Base-by-base conservation (phyloP, 2,888 invertebrate species). In the Acanthoscelides obtectus region DNA sequence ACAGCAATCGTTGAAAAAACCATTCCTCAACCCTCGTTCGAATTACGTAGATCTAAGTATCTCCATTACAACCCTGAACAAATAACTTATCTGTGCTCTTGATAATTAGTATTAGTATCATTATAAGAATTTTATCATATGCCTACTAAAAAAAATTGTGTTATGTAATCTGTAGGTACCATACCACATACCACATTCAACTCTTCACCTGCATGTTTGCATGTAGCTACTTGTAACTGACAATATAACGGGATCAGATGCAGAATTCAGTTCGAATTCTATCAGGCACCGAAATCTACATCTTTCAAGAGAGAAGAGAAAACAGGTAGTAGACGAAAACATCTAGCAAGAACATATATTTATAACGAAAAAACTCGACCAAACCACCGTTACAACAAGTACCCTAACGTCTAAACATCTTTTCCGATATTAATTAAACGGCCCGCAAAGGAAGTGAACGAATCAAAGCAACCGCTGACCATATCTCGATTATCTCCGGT, bases 381-480 rank as follows among this genome's bases (percentile, higher is more conserved):
- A 12, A 45, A 45, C 45, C 45, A 45, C 45, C 45, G 45, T 45
- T 45, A 45, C 45, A 12, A 45, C 45, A 12, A 12, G 12, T 12
- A 17, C 1, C 5, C 45, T 4, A 45, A 45, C 45, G 45, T 45
- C 45, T 45, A 45, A 45, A 45, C 45, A 45, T 45, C 45, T 45
- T 45, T 45, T 45, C 45, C 45, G 45, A 45, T 45, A 45, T 45
- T 45, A 45, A 45, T 45, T 45, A 45, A 45, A 45, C 17, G 45
- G 45, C 45, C 12, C 1, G 8, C 45, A 45, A 1, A 3, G 45
- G 45, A 45, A 45, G 17, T 45, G 45, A 45, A 17, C 45, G 45
- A 70, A 71, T 71, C 66, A 71, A 71, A 72, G 73, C 74, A 73
- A 76, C 77, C 75, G 75, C 74, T 73, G 76, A 72, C 73, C 73